These are phyloP conservation scores for Apteryx owenii DNA, from an alignment of 2,113 vertebrate species.

Conservation along the genomic window DNA sequence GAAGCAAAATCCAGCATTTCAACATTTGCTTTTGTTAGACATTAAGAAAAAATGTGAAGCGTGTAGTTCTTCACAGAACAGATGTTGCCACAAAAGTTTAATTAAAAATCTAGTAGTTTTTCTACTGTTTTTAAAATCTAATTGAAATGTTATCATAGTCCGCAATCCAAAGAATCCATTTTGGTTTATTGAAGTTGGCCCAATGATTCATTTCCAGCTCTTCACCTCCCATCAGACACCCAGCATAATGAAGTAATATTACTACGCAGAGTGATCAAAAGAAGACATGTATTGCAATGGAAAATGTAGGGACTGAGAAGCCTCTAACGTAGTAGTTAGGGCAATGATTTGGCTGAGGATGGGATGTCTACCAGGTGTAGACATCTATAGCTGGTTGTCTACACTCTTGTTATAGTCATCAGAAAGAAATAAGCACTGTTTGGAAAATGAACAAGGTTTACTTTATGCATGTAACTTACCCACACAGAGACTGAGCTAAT, in stretches of 20 bases:
- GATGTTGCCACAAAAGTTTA: neutral
- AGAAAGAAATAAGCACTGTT: neutral
- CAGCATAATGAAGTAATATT: neutral
- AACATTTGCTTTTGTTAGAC: conserved; percentile 10
- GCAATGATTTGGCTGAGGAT: neutral
- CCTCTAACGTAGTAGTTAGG: neutral
- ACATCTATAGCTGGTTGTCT: conserved; percentile 15
- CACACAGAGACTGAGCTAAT: neutral
- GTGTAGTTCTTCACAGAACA: neutral
- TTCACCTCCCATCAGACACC: neutral
- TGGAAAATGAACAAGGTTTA: neutral
- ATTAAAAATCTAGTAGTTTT: conserved; percentile 16
- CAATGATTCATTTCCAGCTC: conserved; percentile 33
- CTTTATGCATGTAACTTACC: conserved; percentile 3
- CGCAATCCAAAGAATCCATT: neutral
- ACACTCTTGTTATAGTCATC: neutral
- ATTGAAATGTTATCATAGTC: neutral
- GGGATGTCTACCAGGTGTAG: conserved; percentile 5
- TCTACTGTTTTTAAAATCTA: conserved; percentile 1
- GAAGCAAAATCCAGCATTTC: neutral
- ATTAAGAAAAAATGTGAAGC: neutral
- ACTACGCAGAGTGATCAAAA: neutral
- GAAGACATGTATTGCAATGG: neutral
- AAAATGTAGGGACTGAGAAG: neutral
- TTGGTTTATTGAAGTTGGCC: neutral